Conservation (phyloP, 1,140 invertebrate genomes). For the Leucophenga varia region DNA sequence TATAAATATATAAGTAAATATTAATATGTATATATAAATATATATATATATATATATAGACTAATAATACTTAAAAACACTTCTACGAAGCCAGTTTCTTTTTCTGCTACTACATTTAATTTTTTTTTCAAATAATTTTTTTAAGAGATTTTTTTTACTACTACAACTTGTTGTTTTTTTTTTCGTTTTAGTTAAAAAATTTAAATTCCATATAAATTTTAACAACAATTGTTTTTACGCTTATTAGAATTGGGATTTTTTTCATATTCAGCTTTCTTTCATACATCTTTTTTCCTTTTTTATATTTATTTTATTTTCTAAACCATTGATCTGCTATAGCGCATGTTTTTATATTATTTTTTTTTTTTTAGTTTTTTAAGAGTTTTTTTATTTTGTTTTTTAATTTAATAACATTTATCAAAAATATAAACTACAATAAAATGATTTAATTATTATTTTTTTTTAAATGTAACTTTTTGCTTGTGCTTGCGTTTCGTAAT, state of each 20-base stretch:
- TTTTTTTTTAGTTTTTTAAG: not conserved
- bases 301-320: constrained; percentile 19
- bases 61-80: constrained; percentile 53
- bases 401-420: constrained; percentile 55
- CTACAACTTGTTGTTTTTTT: constrained; percentile 26
- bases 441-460: constrained; percentile 18
- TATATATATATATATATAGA: constrained; percentile 14
- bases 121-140: constrained; percentile 11
- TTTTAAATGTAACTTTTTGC: constrained; percentile 6
- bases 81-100: constrained; percentile 47
- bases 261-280: constrained; percentile 14
- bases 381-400: constrained; percentile 19
- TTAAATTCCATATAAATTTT: constrained; percentile 43
- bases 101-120: constrained; percentile 5
- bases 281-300: constrained; percentile 1
- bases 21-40: constrained; percentile 4
- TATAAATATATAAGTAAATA: constrained; percentile 2
- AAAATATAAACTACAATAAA: constrained; percentile 56
- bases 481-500: not conserved
- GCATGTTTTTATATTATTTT: not conserved
- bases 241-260: constrained; percentile 15
- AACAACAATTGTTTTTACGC: constrained; percentile 3
- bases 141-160: too few species aligned
- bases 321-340: too few species aligned
- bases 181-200: constrained; percentile 26